Evolutionary conservation across 2,113 vertebrate genomes (phyloP).

Genomic region (Aphyosemion australe): DNA sequence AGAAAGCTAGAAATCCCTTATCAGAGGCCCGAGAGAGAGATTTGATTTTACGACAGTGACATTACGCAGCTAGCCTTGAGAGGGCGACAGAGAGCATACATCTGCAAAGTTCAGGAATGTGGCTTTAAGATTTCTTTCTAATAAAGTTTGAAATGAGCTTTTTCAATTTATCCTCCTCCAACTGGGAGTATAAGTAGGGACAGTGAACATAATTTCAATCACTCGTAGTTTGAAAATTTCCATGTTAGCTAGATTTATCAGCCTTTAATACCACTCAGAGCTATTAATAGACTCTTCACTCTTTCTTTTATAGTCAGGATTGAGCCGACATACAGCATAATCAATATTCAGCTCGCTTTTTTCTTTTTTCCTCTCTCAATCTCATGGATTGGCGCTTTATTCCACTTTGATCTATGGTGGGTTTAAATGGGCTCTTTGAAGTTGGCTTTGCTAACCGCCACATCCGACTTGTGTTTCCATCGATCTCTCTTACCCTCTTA

Average conservation of each 20-base stretch:
- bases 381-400: slow-evolving; percentile 73
- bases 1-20: no score
- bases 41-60: no score
- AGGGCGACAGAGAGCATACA: no score
- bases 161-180: slow-evolving; percentile 25
- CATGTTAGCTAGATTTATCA: slow-evolving; percentile 32
- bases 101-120: no score
- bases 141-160: slow-evolving; percentile 36
- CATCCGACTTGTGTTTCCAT: slow-evolving; percentile 80
- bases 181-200: slow-evolving; percentile 46
- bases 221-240: slow-evolving; percentile 47
- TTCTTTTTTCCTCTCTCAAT: slow-evolving; percentile 54
- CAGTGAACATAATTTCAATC: slow-evolving; percentile 48
- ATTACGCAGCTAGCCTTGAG: no score
- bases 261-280: slow-evolving; percentile 47
- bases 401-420: slow-evolving; percentile 78
- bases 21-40: no score
- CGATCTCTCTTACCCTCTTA: slow-evolving; percentile 72
- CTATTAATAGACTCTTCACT: slow-evolving; percentile 63
- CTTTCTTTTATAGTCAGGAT: slow-evolving; percentile 55
- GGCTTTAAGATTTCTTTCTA: no score
- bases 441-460: slow-evolving; percentile 77
- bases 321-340: slow-evolving; percentile 65
- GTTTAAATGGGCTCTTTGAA: slow-evolving; percentile 80
- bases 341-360: slow-evolving; percentile 78